These are phyloP conservation scores for Otolemur crassicaudatus DNA, from an alignment of 2,797 vertebrate species.

Conservation along the genomic window DNA sequence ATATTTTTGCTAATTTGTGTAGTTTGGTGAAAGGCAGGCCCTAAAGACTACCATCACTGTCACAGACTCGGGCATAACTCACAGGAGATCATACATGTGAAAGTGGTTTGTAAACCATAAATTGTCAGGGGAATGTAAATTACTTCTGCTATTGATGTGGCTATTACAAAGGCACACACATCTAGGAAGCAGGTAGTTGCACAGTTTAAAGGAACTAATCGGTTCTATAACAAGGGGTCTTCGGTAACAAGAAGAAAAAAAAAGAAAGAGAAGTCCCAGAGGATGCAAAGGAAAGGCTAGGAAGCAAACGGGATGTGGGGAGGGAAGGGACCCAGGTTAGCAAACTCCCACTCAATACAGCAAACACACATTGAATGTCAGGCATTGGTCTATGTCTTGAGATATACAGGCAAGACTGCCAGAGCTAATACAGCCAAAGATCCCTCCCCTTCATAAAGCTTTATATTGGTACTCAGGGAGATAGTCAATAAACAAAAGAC, in stretches of 20 bases:
- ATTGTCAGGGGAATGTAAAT: background rate
- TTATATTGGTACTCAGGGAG: background rate
- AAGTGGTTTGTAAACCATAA: background rate
- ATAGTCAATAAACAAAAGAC: constrained; percentile 16
- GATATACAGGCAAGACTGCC: background rate
- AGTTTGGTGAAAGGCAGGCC: background rate
- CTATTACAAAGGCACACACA: background rate
- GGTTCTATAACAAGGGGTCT: background rate
- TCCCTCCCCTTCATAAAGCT: background rate
- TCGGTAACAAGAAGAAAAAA: background rate
- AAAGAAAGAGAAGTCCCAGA: background rate
- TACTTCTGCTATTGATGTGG: background rate
- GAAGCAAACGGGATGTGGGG: background rate
- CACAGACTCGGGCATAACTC: background rate
- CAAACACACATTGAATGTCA: background rate
- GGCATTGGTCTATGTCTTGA: background rate
- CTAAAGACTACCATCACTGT: background rate
- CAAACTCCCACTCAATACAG: constrained; percentile 7
- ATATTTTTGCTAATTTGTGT: background rate
- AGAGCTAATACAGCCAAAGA: background rate
- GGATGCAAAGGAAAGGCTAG: background rate
- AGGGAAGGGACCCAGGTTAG: background rate
- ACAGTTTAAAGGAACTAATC: background rate
- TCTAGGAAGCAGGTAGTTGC: background rate
- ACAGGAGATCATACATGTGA: background rate